Evolutionary conservation across 2,888 invertebrate species (phyloP).

Genomic region (Liodrosophila aerea): DNA sequence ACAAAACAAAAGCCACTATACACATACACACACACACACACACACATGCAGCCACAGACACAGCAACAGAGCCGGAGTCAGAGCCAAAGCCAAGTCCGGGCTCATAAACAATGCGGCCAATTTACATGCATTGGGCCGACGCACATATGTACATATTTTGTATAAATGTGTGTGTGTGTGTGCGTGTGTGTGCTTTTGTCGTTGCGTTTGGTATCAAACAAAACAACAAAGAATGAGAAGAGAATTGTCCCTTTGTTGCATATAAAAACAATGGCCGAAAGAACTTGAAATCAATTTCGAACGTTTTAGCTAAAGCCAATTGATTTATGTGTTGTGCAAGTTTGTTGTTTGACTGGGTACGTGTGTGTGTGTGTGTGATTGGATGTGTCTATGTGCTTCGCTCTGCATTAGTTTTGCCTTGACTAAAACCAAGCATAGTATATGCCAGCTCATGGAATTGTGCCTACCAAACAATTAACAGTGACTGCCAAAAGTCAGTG

Average conservation of each 20-base stretch:
- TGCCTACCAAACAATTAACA: conserved; percentile 61
- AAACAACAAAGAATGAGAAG: conserved; percentile 28
- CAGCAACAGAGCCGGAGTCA: too few species aligned
- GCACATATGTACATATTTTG: conserved; percentile 31
- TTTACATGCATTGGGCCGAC: conserved; percentile 65
- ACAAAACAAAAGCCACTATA: conserved; percentile 26
- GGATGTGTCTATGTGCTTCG: conserved; percentile 31
- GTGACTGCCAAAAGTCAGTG: conserved; percentile 57
- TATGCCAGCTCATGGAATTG: conserved; percentile 11
- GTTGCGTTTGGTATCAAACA: conserved; percentile 33
- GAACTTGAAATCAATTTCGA: conserved; percentile 75
- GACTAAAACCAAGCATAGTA: conserved; percentile 42
- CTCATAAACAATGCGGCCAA: conserved; percentile 73
- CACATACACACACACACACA: conserved; percentile 23
- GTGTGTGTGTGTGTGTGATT: conserved; percentile 9
- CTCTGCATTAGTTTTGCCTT: conserved; percentile 49
- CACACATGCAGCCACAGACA: too few species aligned
- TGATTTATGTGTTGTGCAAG: conserved; percentile 56
- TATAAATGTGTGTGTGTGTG: conserved; percentile 15
- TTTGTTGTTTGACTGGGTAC: conserved; percentile 24
- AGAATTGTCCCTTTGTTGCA: conserved; percentile 75
- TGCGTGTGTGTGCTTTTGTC: conserved; percentile 26
- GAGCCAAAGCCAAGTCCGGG: conserved; percentile 27
- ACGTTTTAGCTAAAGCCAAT: conserved; percentile 74
- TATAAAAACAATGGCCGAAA: conserved; percentile 73